These are phyloP conservation scores for Conus canariensis DNA, from an alignment of 2,888 invertebrate genomes.

Conservation along the genomic window DNA sequence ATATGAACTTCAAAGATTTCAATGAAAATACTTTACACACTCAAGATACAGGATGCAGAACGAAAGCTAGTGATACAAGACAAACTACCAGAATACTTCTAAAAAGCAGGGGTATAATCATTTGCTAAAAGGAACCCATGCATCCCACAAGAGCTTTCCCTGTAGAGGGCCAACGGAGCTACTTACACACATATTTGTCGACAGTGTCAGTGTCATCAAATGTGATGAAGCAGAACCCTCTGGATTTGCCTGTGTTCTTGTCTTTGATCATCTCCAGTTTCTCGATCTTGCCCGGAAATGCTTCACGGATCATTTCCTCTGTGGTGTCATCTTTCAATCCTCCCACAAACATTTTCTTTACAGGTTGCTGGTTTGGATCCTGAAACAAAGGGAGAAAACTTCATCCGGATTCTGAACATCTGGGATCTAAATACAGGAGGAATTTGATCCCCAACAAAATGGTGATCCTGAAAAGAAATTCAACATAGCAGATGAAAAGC, in stretches of 20 bases:
- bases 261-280: conserved; percentile 93
- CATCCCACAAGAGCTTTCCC: no score
- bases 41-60: no score
- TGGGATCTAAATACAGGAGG: no score
- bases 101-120: no score
- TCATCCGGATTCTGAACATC: neutral
- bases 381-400: conserved; percentile 24
- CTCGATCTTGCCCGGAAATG: conserved; percentile 88
- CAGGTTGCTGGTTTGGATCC: conserved; percentile 87
- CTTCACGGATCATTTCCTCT: conserved; percentile 87
- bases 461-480: no score
- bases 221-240: conserved; percentile 97
- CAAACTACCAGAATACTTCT: no score
- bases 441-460: no score
- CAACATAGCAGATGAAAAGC: no score
- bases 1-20: no score
- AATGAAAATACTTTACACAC: no score
- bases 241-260: conserved; percentile 94
- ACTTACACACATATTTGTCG: conserved; percentile 96
- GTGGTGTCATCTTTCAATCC: conserved; percentile 95
- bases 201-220: conserved; percentile 98
- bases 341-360: conserved; percentile 96
- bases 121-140: no score
- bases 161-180: neutral
- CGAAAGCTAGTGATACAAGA: no score